Percentiles rank a stretch among this genome's conserved stretches.
These are phyloP conservation scores for Apoderus coryli DNA, from an alignment of 2,888 invertebrate species.

Conservation along the genomic window DNA sequence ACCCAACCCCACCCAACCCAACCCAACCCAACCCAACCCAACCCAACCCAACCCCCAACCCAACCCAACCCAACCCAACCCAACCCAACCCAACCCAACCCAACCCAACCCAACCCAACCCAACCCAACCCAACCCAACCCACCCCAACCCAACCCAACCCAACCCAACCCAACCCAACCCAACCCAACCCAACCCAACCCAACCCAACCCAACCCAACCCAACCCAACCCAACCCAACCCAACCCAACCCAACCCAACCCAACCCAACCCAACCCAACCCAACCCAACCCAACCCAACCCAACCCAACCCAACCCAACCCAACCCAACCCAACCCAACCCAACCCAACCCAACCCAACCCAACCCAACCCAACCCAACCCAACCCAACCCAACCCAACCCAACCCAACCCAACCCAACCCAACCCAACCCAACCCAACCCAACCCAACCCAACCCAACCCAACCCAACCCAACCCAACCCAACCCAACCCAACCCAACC, in stretches of 20 bases:
- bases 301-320: slow-evolving; percentile 14
- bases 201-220: slow-evolving; percentile 11
- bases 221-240: slow-evolving; percentile 11
- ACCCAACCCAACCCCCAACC: slow-evolving; percentile 14
- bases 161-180: slow-evolving; percentile 8
- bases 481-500: slow-evolving; percentile 15
- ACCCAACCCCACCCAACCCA: too few relatives aligned
- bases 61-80: slow-evolving; percentile 13
- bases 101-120: slow-evolving; percentile 15
- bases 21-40: slow-evolving; percentile 15
- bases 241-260: slow-evolving; percentile 13
- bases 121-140: slow-evolving; percentile 14
- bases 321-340: slow-evolving; percentile 15
- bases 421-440: slow-evolving; percentile 16
- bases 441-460: slow-evolving; percentile 16
- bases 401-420: slow-evolving; percentile 16
- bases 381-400: slow-evolving; percentile 14
- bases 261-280: slow-evolving; percentile 11
- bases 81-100: slow-evolving; percentile 14
- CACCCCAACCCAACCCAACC: slow-evolving; percentile 8
- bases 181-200: too few relatives aligned
- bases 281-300: slow-evolving; percentile 11
- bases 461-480: slow-evolving; percentile 15
- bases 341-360: slow-evolving; percentile 14
- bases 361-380: slow-evolving; percentile 15